Percentiles rank a stretch among this genome's conserved stretches.
phyloP scores from a whole-genome alignment of 2,113 vertebrate species.

The Onychostruthus taczanowskii region DNA sequence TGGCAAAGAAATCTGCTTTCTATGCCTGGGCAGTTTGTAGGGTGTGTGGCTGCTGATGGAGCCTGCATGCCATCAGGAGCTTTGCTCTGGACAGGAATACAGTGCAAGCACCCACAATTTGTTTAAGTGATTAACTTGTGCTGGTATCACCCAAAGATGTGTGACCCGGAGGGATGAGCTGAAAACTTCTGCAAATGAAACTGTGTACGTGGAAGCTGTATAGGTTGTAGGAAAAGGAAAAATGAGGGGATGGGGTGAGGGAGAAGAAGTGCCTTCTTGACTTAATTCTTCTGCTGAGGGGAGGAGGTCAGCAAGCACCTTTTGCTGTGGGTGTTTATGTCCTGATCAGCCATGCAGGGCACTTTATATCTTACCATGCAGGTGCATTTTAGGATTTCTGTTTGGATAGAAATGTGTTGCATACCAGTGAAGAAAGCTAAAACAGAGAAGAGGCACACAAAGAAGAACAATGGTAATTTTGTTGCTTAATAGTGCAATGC shows the following conservation, averaged over 20 bases:
- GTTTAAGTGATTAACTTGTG: not conserved
- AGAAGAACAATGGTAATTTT: constrained; percentile 32
- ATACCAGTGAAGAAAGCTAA: not conserved
- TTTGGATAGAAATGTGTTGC: constrained; percentile 21
- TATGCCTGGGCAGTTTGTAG: not conserved
- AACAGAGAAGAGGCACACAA: constrained; percentile 12
- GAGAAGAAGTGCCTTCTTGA: not conserved
- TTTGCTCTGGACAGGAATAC: not conserved
- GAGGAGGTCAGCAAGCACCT: not conserved
- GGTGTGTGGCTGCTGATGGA: not conserved
- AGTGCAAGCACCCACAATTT: not conserved
- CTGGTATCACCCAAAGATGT: not conserved
- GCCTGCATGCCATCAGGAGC: not conserved
- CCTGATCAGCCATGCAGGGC: not conserved
- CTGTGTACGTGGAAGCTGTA: not conserved
- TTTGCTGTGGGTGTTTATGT: not conserved
- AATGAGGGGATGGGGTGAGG: not conserved
- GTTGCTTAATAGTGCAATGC: constrained; percentile 14
- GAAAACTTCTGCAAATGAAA: not conserved
- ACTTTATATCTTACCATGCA: not conserved
- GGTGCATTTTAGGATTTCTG: not conserved
- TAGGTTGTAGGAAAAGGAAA: not conserved
- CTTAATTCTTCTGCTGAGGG: not conserved
- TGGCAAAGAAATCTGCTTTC: not conserved
- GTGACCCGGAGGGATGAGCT: not conserved